phyloP scores from a whole-genome alignment of 1,140 invertebrate species.

The Magallana angulata region DNA sequence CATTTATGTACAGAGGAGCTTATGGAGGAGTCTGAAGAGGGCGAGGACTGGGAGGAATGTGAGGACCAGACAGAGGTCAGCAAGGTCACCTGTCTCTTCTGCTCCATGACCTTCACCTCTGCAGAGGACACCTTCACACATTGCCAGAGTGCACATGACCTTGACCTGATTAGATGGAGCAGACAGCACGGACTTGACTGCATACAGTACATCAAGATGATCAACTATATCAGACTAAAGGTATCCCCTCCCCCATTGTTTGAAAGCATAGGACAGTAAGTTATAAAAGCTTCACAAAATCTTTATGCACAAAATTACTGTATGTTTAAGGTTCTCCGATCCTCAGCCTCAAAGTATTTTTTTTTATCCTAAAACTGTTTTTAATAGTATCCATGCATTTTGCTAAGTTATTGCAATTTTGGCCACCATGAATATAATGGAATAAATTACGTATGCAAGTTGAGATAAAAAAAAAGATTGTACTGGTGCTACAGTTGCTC shows the following conservation, averaged over 20 bases:
- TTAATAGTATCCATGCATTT: no score
- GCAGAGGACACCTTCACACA: slow-evolving; percentile 81
- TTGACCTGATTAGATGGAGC: slow-evolving; percentile 86
- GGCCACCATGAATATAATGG: no score
- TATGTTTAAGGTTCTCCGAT: no score
- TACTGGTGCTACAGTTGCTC: no score
- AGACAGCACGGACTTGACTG: slow-evolving; percentile 88
- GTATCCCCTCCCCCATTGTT: slow-evolving; percentile 60
- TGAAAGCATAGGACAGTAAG: no score
- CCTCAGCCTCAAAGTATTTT: no score
- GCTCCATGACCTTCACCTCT: slow-evolving; percentile 77
- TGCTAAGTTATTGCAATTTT: no score
- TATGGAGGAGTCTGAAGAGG: slow-evolving; percentile 51
- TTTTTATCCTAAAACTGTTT: no score
- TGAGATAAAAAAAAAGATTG: no score
- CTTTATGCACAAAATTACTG: no score
- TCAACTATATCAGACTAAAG: slow-evolving; percentile 91
- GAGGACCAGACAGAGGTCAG: slow-evolving; percentile 79
- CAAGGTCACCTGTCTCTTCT: slow-evolving; percentile 82
- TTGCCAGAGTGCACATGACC: slow-evolving; percentile 83
- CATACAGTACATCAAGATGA: slow-evolving; percentile 91
- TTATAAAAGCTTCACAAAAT: no score
- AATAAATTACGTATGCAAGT: no score
- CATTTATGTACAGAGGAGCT: slow-evolving; percentile 47
- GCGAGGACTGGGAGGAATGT: slow-evolving; percentile 78